Percentiles rank a stretch among this genome's conserved stretches.
phyloP scores from a whole-genome alignment of 2,888 invertebrate genomes.

The Drosophila mercatorum region DNA sequence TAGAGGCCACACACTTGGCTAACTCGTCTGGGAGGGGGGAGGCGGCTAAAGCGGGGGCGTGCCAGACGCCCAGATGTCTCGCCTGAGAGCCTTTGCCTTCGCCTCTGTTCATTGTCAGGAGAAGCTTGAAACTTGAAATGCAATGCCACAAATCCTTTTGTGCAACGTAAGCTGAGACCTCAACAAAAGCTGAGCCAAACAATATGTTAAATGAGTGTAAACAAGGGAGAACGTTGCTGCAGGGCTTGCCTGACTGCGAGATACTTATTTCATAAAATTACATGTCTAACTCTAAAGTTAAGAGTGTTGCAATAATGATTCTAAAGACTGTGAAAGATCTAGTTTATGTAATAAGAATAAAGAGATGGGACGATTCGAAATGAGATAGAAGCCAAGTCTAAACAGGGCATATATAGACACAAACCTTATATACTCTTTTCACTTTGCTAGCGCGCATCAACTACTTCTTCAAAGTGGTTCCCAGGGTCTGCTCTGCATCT shows the following conservation, averaged over 20 bases:
- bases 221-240: not conserved
- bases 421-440: not conserved
- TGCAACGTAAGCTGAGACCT: conserved; percentile 37
- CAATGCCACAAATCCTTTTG: conserved; percentile 53
- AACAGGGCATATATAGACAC: not conserved
- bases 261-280: no score
- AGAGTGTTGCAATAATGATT: no score
- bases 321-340: no score
- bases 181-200: conserved; percentile 12
- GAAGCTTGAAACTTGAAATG: conserved; percentile 21
- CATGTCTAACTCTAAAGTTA: no score
- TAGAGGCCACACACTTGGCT: conserved; percentile 35
- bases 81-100: conserved; percentile 65
- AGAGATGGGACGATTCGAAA: not conserved
- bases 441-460: not conserved
- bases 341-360: not conserved
- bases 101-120: conserved; percentile 58
- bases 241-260: not conserved
- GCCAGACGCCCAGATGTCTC: conserved; percentile 61
- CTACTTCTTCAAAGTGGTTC: conserved; percentile 9
- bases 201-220: not conserved
- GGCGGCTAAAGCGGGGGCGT: not conserved
- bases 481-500: conserved; percentile 23
- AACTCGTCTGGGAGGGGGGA: conserved; percentile 7
- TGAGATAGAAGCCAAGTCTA: not conserved